Evolutionary conservation across 1,140 invertebrate genomes (phyloP), one percentile per base, ranked within the genome.

Genomic region (Drosophila varians): DNA sequence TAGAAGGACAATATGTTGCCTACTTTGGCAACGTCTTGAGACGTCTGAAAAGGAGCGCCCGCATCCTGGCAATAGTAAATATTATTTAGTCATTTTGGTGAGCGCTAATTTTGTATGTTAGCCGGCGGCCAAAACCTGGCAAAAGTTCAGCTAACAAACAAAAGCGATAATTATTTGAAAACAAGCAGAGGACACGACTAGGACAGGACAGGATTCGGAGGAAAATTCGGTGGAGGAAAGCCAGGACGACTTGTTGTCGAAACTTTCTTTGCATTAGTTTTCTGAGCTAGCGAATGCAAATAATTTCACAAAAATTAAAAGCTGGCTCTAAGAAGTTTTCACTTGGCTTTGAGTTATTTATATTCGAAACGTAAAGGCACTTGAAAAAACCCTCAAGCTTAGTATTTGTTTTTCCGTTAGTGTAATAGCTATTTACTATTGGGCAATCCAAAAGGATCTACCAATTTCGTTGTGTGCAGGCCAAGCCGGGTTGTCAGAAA

Each of bases 101-200:
- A 53, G 73, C 80, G 86, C 82, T 87, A 89, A 90, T 87, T 87
- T 90, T 61, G 74, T 82, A 73, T 79, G 77, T 72, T 90, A 72
- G 89, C 89, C 80, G 77, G 45, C 71, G 88, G 82, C 47, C 70
- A 70, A 57, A 60, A 78, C 61, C 77, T 82, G 83, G 60, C 77
- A 71, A 88, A 87, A 87, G 83, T 87, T 82, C 65, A 77, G 54
- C 78, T 56, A 88, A 89, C 77, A 89, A 87, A 89, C 87, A 89
- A 89, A 89, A 76, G 87, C 77, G 87, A 87, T 89, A 89, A 89
- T 89, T 89, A 87, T 74, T 87, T 89, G 87, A 87, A 83, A 83
- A 86, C 75, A 89, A 77, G 60, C 47, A n/a, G 11, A 57, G 25
- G 6, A 65, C 38, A 36, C n/a, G n/a, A n/a, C n/a, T n/a, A 65